Conservation (phyloP, 2,888 invertebrate genomes). For the Sinotaia quadrata region DNA sequence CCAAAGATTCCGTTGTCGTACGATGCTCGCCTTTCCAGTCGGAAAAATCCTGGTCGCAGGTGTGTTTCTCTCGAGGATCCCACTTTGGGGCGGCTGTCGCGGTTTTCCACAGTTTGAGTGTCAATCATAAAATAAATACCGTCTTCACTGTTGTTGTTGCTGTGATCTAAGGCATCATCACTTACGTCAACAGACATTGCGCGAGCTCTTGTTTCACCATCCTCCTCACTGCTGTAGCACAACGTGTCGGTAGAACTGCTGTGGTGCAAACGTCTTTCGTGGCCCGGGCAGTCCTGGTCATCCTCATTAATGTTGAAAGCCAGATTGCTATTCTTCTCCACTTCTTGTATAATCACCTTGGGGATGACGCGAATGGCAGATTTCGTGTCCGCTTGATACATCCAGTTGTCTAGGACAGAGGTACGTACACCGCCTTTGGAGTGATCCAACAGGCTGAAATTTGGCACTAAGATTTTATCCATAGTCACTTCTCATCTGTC, state of each 20-base stretch:
- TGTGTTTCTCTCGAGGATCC: no score
- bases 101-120: neutral
- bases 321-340: neutral
- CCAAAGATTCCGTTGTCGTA: conserved; percentile 17
- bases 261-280: neutral
- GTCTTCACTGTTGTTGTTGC: neutral
- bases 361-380: no score
- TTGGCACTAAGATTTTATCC: conserved; percentile 1
- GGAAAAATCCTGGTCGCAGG: no score
- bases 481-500: neutral
- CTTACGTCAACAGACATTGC: conserved; percentile 7
- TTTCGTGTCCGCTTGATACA: neutral
- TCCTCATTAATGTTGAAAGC: conserved; percentile 15
- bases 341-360: neutral
- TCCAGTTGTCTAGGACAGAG: conserved; percentile 11
- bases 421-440: neutral
- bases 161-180: neutral
- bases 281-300: conserved; percentile 13
- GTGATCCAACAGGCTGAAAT: neutral
- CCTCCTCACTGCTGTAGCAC: conserved; percentile 14
- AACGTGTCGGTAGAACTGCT: conserved; percentile 11
- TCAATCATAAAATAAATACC: neutral
- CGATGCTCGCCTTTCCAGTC: conserved; percentile 6
- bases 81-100: no score
- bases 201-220: neutral